Evolutionary conservation across 2,797 vertebrate genomes (phyloP).

Genomic region (Ceyx erithaca): DNA sequence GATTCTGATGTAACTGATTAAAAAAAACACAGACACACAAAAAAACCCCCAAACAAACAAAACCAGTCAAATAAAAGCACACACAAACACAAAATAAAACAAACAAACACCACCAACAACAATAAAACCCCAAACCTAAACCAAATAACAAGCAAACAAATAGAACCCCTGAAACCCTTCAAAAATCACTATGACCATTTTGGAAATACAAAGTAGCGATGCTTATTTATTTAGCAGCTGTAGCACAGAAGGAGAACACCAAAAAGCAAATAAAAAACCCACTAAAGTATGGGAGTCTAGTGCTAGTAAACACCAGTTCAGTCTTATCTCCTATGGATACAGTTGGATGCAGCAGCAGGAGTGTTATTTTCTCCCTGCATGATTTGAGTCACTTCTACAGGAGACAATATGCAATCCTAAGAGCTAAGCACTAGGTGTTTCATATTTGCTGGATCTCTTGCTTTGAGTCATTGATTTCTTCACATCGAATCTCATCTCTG

Average conservation of each 20-base stretch:
- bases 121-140: too few species aligned
- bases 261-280: slow-evolving; percentile 15
- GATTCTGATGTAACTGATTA: neutral
- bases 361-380: slow-evolving; percentile 59
- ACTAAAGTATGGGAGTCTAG: slow-evolving; percentile 38
- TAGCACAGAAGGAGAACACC: neutral
- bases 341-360: slow-evolving; percentile 55
- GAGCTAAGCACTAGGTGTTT: slow-evolving; percentile 52
- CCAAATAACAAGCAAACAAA: neutral
- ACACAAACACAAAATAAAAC: too few species aligned
- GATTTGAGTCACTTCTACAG: slow-evolving; percentile 47
- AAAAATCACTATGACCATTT: neutral
- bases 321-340: slow-evolving; percentile 39
- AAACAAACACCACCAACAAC: too few species aligned
- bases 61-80: too few species aligned
- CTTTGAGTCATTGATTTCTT: slow-evolving; percentile 67
- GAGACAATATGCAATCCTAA: slow-evolving; percentile 61
- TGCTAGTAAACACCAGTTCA: slow-evolving; percentile 31
- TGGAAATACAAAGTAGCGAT: neutral
- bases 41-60: too few species aligned
- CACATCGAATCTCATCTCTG: slow-evolving; percentile 44
- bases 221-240: slow-evolving; percentile 42
- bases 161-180: neutral
- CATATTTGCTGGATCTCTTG: slow-evolving; percentile 58
- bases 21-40: neutral